Conservation (phyloP, 37 sponge, comb jelly and placozoan species). For the Ephydatia muelleri region DNA sequence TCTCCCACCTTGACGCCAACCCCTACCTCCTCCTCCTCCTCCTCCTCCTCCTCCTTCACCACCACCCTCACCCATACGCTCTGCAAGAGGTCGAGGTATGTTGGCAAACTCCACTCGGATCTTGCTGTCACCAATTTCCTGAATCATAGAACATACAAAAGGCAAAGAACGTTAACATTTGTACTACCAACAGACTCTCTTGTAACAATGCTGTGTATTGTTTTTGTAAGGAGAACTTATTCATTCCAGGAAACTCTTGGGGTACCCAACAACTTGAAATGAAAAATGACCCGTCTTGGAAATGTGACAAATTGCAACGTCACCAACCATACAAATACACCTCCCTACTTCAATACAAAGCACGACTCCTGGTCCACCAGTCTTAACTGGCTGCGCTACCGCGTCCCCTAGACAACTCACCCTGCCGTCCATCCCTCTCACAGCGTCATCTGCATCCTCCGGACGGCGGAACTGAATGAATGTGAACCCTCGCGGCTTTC, state of each 20-base stretch:
- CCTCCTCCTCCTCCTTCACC: slow-evolving; percentile 8
- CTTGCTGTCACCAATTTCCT: slow-evolving; percentile 47
- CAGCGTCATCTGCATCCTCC: slow-evolving; percentile 71
- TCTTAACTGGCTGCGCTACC: neutral
- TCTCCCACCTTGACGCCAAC: slow-evolving; percentile 24
- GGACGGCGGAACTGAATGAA: slow-evolving; percentile 50
- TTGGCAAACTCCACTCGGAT: slow-evolving; percentile 54
- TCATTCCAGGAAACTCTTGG: too few species aligned
- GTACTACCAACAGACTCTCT: neutral
- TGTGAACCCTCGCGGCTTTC: slow-evolving; percentile 61
- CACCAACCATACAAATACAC: neutral
- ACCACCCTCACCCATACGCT: neutral
- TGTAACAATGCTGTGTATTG: neutral
- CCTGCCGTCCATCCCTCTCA: slow-evolving; percentile 61
- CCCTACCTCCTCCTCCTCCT: slow-evolving; percentile 9
- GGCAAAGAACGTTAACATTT: neutral
- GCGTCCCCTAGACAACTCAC: slow-evolving; percentile 20
- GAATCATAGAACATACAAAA: neutral
- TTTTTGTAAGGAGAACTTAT: too few species aligned
- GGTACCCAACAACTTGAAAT: too few species aligned
- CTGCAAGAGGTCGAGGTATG: slow-evolving; percentile 21
- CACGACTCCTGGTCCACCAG: neutral
- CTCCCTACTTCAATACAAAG: neutral
- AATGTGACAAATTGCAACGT: too few species aligned
- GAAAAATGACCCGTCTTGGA: too few species aligned